A percentile compares a stretch with the other conserved stretches of the same genome.
These are phyloP conservation scores for Pseudomyrmex flavicornis DNA, from an alignment of 1,140 invertebrate genomes.

Conservation along the genomic window DNA sequence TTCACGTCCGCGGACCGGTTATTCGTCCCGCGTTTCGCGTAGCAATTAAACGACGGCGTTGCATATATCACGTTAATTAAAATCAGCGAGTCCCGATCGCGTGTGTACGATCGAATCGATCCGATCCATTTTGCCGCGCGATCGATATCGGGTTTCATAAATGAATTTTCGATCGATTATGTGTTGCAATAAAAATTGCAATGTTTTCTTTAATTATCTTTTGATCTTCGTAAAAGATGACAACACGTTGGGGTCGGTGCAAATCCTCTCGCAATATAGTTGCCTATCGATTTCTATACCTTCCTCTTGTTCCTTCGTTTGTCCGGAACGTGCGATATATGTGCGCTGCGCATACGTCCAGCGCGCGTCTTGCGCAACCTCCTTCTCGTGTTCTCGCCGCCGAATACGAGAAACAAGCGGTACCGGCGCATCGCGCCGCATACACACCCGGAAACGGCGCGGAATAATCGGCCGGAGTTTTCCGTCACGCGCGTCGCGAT, in stretches of 20 bases:
- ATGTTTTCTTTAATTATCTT: too few relatives aligned
- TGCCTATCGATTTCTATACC: too few relatives aligned
- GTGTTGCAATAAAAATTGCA: not conserved
- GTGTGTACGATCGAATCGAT: conserved; percentile 7
- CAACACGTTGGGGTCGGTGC: too few relatives aligned
- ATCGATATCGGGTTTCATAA: not conserved
- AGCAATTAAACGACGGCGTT: conserved; percentile 10
- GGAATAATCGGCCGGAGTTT: conserved; percentile 50
- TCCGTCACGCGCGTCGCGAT: conserved; percentile 48
- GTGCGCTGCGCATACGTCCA: not conserved
- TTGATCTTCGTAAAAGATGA: too few relatives aligned
- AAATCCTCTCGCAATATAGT: too few relatives aligned
- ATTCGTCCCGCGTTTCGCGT: conserved; percentile 1
- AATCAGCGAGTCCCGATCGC: conserved; percentile 6
- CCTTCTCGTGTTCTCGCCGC: conserved; percentile 4
- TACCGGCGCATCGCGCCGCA: not conserved
- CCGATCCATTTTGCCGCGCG: conserved; percentile 9
- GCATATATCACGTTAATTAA: conserved; percentile 14
- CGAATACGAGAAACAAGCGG: conserved; percentile 39
- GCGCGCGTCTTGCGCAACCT: conserved; percentile 17
- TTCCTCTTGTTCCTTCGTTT: not conserved
- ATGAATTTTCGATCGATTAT: not conserved
- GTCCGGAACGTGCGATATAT: not conserved
- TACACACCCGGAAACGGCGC: conserved; percentile 34
- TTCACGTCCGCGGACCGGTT: not conserved